Evolutionary conservation across 2,113 vertebrate species (phyloP), one percentile per base, ranked within the genome.

Genomic region (Mohoua ochrocephala): DNA sequence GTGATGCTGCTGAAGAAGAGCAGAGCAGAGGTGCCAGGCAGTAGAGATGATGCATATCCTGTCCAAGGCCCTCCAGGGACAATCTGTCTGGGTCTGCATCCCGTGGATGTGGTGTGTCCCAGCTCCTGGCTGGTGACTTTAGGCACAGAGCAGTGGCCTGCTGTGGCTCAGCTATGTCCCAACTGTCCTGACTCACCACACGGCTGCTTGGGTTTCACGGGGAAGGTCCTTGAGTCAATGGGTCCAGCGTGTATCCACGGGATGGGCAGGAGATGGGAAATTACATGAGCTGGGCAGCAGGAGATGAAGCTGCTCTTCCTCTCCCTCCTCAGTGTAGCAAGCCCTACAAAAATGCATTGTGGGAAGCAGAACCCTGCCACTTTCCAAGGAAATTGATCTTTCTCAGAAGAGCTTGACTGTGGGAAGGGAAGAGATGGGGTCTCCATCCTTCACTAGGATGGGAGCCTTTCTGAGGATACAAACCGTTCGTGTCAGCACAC

Each of bases 401-500:
- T 73, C 15, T 68, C 45, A 28, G 14, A 61, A 74, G 35, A 4
- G 0, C 7, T 56, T 93, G 54, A 24, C 41, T 20, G 1, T 49
- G 45, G 28, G 69, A 23, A 84, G 16, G 30, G 37, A 65, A 74
- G 54, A 68, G 35, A 9, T 20, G 39, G 23, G 8, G 5, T 79
- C n/a, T 80, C 45, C 31, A 20, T 84, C 59, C 28, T 70, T 57
- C 5, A 0, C 28, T 16, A 30, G 45, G 31, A 9, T 49, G 12
- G 27, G 27, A 86, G 16, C 30, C 3, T 77, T 64, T 44, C 67
- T 52, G n/a, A 90, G 47, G 42, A 41, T 35, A 31, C 20, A n/a
- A 79, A 16, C 4, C 2, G 0, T 45, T 57, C 0, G 0, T 49
- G 42, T 89, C 33, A 30, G 35, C 70, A 26, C 23, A 47, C 3